These are phyloP conservation scores for Dallia pectoralis DNA, from an alignment of 2,797 vertebrate species.

Conservation along the genomic window DNA sequence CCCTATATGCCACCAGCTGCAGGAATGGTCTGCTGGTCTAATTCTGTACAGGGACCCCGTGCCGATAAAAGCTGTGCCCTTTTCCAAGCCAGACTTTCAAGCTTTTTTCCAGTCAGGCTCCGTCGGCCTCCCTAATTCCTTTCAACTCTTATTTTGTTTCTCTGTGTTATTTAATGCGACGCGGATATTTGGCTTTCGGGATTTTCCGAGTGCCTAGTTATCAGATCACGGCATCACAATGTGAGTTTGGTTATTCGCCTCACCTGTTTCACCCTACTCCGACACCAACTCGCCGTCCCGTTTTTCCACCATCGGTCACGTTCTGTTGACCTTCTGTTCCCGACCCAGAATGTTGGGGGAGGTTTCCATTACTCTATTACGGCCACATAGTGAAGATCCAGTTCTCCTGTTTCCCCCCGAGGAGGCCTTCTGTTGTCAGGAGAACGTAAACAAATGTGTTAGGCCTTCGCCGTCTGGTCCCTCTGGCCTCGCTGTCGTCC, in stretches of 20 bases:
- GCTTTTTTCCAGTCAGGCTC: constrained; percentile 3
- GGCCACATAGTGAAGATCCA: constrained; percentile 59
- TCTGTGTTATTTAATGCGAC: background rate
- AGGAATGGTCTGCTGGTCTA: background rate
- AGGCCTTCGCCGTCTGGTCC: constrained; percentile 17
- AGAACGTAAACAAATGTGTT: constrained; percentile 52
- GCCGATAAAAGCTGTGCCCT: constrained; percentile 35
- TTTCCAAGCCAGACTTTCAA: background rate
- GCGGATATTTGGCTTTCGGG: background rate
- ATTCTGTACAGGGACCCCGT: constrained; percentile 17
- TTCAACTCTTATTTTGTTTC: constrained; percentile 22
- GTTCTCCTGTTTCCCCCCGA: constrained; percentile 32
- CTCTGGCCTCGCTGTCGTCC: constrained; percentile 12
- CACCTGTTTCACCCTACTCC: background rate
- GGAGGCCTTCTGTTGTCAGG: constrained; percentile 54
- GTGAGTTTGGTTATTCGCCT: constrained; percentile 5
- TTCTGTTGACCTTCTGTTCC: constrained; percentile 28
- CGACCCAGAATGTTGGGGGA: constrained; percentile 53
- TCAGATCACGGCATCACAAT: background rate
- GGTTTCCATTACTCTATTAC: constrained; percentile 65
- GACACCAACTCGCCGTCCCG: background rate
- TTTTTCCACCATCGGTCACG: constrained; percentile 19
- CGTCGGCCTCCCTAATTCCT: constrained; percentile 12
- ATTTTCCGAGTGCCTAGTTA: background rate
- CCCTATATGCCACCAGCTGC: background rate